Conservation (phyloP, 2,113 vertebrate genomes). For the Petrocephalus zakoni region DNA sequence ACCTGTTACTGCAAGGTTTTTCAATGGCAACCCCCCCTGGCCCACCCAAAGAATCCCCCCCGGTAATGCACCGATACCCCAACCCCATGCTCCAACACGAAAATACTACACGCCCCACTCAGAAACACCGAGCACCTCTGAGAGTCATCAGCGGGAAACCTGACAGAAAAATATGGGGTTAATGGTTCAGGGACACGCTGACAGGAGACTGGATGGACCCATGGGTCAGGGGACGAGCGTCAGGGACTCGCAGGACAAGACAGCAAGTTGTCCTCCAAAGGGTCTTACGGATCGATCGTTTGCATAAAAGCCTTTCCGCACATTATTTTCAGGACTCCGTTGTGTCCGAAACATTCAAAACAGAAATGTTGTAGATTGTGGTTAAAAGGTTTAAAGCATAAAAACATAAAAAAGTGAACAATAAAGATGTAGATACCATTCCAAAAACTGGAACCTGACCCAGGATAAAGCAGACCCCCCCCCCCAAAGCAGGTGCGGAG, state of each 20-base stretch:
- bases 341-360: neutral
- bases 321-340: neutral
- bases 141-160: conserved; percentile 38
- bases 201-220: conserved; percentile 6
- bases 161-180: conserved; percentile 45
- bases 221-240: neutral
- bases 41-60: conserved; percentile 22
- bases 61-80: conserved; percentile 35
- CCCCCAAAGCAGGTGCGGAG: neutral
- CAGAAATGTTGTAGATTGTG: neutral
- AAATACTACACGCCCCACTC: conserved; percentile 33
- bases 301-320: neutral
- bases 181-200: neutral
- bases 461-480: neutral
- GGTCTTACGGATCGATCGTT: neutral
- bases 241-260: neutral
- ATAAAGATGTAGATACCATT: neutral
- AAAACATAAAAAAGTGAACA: neutral
- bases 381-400: neutral
- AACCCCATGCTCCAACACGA: conserved; percentile 64
- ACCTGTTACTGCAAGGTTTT: conserved; percentile 65
- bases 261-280: neutral
- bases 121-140: conserved; percentile 26
- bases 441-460: neutral
- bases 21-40: conserved; percentile 21